Base-by-base conservation (phyloP, 2,888 invertebrate genomes). In the Stenichneumon culpator region DNA sequence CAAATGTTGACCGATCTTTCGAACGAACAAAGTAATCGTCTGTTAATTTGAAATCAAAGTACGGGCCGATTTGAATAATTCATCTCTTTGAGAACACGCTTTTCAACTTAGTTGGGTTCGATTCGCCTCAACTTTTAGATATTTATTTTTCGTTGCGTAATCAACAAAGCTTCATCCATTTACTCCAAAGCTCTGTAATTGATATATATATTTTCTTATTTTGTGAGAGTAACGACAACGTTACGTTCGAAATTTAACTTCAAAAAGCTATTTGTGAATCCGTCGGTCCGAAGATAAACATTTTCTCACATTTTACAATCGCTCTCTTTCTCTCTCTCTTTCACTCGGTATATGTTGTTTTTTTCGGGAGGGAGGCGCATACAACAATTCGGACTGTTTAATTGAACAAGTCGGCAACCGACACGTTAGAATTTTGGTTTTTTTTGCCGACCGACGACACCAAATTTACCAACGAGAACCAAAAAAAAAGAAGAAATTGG, bases 401-500 rank as follows among this genome's bases (percentile, higher is more conserved):
- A 32, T 32, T 52, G 22, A 57, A 60, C 50, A 22, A 54, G 72
- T 52, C 22, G 63, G 39, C 52, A 32, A 68, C 72, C 72, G 75
- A 72, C 50, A 36, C 68, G 36, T 47, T 50, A 68, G 39, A 57
- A 78, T 70, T 78, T 81, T 81, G 47, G 78, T 28, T 65, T 39
- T 39, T 11, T 9, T 11, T 11, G 47, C 32, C 39, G n/a, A 69
- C 69, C 52, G 44, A 67, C 11, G 50, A 75, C 69, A 74, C 47
- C 57, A 57, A 65, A 65, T 72, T 65, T 39, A 39, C 11, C 11
- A 74, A 25, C 69, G 54, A 75, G 32, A 67, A 63, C 44, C 47
- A 69, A 44, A 36, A 52, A 57, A 32, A 73, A 57, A 28, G 50
- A 72, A 75, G 78, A 81, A 79, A 73, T 86, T 82, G 73, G 74